Base-by-base conservation (phyloP, 1,140 invertebrate species). In the Dreissena rostriformis region DNA sequence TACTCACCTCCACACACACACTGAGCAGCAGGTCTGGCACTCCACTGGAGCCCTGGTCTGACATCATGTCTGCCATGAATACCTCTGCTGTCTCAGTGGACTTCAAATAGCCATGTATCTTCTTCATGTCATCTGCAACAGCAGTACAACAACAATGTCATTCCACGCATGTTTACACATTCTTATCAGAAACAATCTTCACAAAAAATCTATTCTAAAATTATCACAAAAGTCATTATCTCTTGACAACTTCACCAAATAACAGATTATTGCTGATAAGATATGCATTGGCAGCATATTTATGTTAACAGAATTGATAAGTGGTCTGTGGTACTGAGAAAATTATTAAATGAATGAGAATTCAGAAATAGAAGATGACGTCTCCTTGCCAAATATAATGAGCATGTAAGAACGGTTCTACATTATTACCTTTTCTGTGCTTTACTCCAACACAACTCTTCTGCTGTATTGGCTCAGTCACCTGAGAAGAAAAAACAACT, bases 101-200 rank as follows among this genome's bases (percentile, higher is more conserved):
- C 70, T 72, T 81, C 24, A 81, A 55, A 52, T 51, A 81, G 19
- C 55, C 28, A 29, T 81, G 79, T 71, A 81, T 72, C 67, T 71
- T 68, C 53, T 61, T 81, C 28, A 51, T 63, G 4, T 73, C n/a
- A 6, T 49, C 75, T 77, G 39, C 24, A 77, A 28, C 26, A 15
- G 29, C 19, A 22, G 19, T 63, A 22, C 2, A 2, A 2, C 24
- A 26, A 26, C 2, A 63, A 22, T 26, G 61, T 11, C 19, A 63
- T n/a, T n/a, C 24, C 19, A 26, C 7, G 19, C 19, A 63, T 63
- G 61, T 2, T 2, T 39, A 39, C 2, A 8, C 39, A 39, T 39
- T 39, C 8, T 2, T 39, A 39, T 39, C 39, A 39, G 39, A 8
- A 39, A 8, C 39, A 39, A 39, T 39, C 2, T 5, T 39, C 8